Evolutionary conservation across 1,140 invertebrate genomes (phyloP).

Genomic region (Zaprionus capensis): DNA sequence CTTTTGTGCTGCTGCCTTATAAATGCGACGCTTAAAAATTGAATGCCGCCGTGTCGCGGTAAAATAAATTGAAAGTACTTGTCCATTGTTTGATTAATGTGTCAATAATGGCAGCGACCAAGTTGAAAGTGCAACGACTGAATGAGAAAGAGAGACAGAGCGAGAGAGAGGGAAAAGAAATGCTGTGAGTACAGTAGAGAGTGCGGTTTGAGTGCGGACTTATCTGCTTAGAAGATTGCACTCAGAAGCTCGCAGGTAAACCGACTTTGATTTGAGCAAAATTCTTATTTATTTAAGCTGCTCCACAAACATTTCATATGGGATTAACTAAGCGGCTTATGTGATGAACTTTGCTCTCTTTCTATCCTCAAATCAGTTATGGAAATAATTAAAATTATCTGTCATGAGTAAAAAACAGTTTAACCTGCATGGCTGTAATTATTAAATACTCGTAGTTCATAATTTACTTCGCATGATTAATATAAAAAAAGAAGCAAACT

Average conservation of each 20-base stretch:
- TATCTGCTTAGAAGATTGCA: slow-evolving; percentile 11
- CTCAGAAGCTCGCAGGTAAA: neutral
- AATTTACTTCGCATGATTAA: neutral
- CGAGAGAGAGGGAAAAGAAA: neutral
- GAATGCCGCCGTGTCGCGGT: slow-evolving; percentile 50
- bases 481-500: neutral
- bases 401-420: neutral
- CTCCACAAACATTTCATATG: neutral
- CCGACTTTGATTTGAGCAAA: neutral
- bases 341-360: neutral
- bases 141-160: neutral
- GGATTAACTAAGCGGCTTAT: neutral
- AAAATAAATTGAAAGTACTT: slow-evolving; percentile 80
- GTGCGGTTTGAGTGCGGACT: neutral
- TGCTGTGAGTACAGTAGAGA: too few species aligned
- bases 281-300: neutral
- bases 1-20: slow-evolving; percentile 26
- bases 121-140: slow-evolving; percentile 23
- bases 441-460: neutral
- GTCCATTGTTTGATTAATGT: slow-evolving; percentile 81
- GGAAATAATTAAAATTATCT: neutral
- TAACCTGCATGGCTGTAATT: neutral
- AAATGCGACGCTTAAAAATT: slow-evolving; percentile 64
- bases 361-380: neutral
- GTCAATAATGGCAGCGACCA: slow-evolving; percentile 71